A percentile compares a stretch with the other conserved stretches of the same genome.
These are phyloP conservation scores for Gisinianus flammeolus DNA, from an alignment of 2,888 invertebrate genomes.

Conservation along the genomic window DNA sequence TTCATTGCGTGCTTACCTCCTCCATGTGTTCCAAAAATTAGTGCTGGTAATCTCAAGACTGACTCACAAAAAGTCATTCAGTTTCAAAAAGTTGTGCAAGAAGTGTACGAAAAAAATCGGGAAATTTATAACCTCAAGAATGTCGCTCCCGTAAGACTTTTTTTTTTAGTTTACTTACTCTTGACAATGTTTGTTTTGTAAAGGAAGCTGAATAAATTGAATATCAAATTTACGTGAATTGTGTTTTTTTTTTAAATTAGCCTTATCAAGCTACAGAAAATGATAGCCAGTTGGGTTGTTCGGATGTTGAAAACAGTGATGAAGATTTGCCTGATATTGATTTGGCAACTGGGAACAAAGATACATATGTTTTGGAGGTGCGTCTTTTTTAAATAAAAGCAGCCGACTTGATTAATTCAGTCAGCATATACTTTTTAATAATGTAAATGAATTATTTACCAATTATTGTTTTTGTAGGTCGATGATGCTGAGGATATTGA, in stretches of 20 bases:
- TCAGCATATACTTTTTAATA: background rate
- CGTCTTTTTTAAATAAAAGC: conserved; percentile 46
- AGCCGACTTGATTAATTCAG: background rate
- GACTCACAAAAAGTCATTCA: conserved; percentile 71
- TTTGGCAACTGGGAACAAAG: conserved; percentile 75
- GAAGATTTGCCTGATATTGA: conserved; percentile 70
- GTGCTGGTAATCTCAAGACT: conserved; percentile 71
- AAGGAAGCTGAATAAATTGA: too few relatives aligned
- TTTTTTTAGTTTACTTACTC: too few relatives aligned
- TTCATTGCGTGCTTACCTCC: conserved; percentile 79
- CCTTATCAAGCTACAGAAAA: conserved; percentile 37
- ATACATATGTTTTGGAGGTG: conserved; percentile 79
- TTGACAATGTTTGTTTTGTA: too few relatives aligned
- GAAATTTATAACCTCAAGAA: conserved; percentile 71
- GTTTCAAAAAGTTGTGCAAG: conserved; percentile 72
- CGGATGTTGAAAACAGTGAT: conserved; percentile 66
- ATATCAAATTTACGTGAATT: too few relatives aligned
- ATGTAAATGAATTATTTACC: too few relatives aligned
- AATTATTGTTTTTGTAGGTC: conserved; percentile 64
- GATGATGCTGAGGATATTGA: conserved; percentile 84
- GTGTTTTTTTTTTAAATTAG: background rate
- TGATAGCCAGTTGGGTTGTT: conserved; percentile 62
- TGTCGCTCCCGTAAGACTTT: conserved; percentile 60
- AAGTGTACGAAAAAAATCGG: conserved; percentile 74
- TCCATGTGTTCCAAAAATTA: conserved; percentile 72